phyloP scores from a whole-genome alignment of 2,113 vertebrate genomes.

The Naja naja region DNA sequence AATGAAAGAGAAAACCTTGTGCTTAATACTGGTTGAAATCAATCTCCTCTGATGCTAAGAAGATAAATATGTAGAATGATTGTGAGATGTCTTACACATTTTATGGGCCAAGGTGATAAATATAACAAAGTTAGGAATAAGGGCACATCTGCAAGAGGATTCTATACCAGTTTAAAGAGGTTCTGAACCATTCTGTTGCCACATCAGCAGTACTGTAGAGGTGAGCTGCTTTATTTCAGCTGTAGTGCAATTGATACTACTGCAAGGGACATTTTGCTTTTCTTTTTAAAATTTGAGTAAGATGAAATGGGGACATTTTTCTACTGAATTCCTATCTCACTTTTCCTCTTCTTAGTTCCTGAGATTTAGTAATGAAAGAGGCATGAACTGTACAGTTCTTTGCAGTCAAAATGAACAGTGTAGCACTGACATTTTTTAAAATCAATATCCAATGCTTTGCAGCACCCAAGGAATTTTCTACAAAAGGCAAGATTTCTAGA shows the following conservation, averaged over 20 bases:
- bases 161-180: background rate
- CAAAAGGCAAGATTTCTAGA: background rate
- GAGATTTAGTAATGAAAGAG: background rate
- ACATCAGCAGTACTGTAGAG: background rate
- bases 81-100: background rate
- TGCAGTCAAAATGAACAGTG: background rate
- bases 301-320: background rate
- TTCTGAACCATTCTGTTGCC: background rate
- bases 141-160: background rate
- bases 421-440: background rate
- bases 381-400: background rate
- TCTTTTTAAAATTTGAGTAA: background rate
- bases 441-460: background rate
- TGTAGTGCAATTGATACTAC: background rate
- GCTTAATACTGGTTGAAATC: background rate
- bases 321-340: background rate
- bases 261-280: background rate
- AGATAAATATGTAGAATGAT: background rate
- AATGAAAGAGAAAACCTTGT: background rate
- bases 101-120: background rate
- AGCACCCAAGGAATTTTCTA: background rate
- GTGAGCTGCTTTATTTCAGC: background rate
- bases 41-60: background rate
- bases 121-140: background rate
- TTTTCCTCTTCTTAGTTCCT: background rate